phyloP scores from a whole-genome alignment of 2,113 vertebrate species.

The Halichoeres trimaculatus region DNA sequence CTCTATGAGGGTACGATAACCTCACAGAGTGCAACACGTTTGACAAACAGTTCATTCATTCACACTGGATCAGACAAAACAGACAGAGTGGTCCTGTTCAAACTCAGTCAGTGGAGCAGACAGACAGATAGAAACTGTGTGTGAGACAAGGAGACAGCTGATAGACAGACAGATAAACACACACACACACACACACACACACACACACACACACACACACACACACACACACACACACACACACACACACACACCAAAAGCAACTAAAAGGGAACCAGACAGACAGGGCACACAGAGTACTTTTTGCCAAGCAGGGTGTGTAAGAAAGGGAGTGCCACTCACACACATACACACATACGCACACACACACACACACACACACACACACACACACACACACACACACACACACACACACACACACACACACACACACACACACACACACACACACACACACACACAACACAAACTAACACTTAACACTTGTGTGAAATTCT shows the following conservation, averaged over 20 bases:
- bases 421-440: constrained; percentile 35
- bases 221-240: constrained; percentile 32
- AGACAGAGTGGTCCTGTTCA: constrained; percentile 49
- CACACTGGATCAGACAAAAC: constrained; percentile 35
- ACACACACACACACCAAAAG: constrained; percentile 33
- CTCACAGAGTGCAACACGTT: constrained; percentile 27
- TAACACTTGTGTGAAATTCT: constrained; percentile 3
- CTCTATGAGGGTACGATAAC: background rate
- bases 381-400: too few relatives aligned
- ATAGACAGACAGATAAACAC: constrained; percentile 41
- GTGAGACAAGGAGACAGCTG: constrained; percentile 4
- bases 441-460: constrained; percentile 34
- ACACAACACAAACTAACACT: too few relatives aligned
- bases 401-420: constrained; percentile 27
- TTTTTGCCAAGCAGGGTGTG: too few relatives aligned
- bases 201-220: constrained; percentile 12
- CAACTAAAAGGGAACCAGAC: constrained; percentile 20
- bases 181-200: constrained; percentile 18
- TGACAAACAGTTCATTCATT: constrained; percentile 57
- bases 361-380: constrained; percentile 37
- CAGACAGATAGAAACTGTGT: constrained; percentile 18
- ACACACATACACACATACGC: constrained; percentile 30
- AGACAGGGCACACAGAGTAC: background rate
- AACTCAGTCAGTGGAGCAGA: constrained; percentile 41
- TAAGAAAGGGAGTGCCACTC: constrained; percentile 72